Evolutionary conservation across 2,797 vertebrate species (phyloP).

Genomic region (Remorina albescens): DNA sequence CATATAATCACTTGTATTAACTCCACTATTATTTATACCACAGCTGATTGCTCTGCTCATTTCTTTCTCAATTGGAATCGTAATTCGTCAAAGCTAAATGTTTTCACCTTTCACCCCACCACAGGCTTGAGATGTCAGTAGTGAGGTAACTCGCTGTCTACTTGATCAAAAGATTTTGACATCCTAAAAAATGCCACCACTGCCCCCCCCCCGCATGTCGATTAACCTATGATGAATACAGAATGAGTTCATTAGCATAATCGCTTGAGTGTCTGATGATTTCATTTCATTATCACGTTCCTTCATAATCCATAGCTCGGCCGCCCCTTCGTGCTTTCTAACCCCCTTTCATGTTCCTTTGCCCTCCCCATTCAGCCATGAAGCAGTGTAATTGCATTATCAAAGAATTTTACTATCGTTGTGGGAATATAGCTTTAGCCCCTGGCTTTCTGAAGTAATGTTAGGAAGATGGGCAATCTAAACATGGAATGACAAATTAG

Average conservation of each 20-base stretch:
- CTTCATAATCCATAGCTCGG: slow-evolving; percentile 72
- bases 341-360: slow-evolving; percentile 72
- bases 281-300: slow-evolving; percentile 80
- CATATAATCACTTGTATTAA: neutral
- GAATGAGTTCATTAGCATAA: slow-evolving; percentile 81
- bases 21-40: neutral
- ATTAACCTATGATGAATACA: slow-evolving; percentile 78
- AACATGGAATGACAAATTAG: slow-evolving; percentile 54
- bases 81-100: slow-evolving; percentile 3
- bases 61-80: neutral
- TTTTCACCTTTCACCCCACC: slow-evolving; percentile 39
- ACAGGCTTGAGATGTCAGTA: slow-evolving; percentile 15
- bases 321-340: slow-evolving; percentile 46
- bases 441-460: slow-evolving; percentile 49
- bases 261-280: slow-evolving; percentile 78
- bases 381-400: slow-evolving; percentile 78
- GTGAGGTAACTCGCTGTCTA: slow-evolving; percentile 18
- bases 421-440: slow-evolving; percentile 74
- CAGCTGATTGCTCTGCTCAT: neutral
- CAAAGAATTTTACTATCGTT: slow-evolving; percentile 65
- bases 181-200: slow-evolving; percentile 63
- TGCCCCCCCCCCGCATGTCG: slow-evolving; percentile 49
- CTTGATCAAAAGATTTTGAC: slow-evolving; percentile 61
- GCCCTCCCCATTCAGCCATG: slow-evolving; percentile 67
- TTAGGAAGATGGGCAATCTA: slow-evolving; percentile 47